Conservation (phyloP, 2,797 vertebrate genomes). For the Martes flavigula region DNA sequence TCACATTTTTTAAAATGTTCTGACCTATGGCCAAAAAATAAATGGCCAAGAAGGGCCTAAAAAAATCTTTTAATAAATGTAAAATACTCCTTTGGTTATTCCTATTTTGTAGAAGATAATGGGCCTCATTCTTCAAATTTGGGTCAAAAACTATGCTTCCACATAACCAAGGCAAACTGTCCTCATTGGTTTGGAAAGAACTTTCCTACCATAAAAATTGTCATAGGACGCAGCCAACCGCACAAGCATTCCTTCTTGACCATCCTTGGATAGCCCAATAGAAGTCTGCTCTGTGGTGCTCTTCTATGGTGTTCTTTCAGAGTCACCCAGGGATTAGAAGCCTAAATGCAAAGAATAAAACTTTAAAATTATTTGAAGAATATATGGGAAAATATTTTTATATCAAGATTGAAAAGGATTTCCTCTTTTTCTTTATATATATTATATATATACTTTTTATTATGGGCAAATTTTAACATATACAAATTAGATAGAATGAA, state of each 20-base stretch:
- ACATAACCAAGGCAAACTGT: background rate
- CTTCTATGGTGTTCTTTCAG: background rate
- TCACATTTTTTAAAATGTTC: background rate
- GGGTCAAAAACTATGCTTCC: background rate
- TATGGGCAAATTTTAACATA: background rate
- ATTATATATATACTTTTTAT: background rate
- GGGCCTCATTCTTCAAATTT: background rate
- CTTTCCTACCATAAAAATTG: background rate
- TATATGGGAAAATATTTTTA: background rate
- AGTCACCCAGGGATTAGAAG: background rate
- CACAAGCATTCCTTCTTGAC: background rate
- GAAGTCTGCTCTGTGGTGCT: background rate
- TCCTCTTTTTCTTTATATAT: background rate
- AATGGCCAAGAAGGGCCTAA: background rate
- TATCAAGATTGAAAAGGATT: background rate
- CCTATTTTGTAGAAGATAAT: background rate
- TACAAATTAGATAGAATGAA: background rate
- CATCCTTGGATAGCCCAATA: background rate
- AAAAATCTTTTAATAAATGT: background rate
- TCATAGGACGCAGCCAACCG: background rate
- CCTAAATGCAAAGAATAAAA: background rate
- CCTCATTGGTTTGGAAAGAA: background rate
- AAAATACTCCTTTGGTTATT: background rate
- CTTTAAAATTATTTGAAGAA: background rate
- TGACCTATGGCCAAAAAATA: background rate